Conservation (phyloP, 2,113 vertebrate species). For the Petroica traversi region DNA sequence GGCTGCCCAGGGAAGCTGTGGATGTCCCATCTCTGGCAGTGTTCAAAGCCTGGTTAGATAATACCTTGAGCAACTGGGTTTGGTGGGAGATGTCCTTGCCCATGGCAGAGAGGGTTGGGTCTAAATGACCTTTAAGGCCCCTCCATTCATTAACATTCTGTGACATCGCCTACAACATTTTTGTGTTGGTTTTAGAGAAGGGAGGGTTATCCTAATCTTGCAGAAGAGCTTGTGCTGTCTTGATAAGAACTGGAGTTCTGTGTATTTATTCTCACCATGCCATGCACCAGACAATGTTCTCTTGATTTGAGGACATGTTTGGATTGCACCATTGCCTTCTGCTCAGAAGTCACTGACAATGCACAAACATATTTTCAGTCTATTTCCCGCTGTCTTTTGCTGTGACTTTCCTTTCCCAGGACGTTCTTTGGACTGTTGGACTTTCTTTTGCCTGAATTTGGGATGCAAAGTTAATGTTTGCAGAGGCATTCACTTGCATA, state of each 20-base stretch:
- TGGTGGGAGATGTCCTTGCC: background rate
- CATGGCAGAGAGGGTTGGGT: accelerated
- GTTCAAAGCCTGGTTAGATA: background rate
- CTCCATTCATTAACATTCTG: background rate
- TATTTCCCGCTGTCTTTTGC: accelerated
- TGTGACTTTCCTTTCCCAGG: background rate
- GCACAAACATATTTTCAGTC: background rate
- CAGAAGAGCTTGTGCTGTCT: background rate
- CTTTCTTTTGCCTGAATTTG: background rate
- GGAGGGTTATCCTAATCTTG: background rate
- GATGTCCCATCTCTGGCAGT: background rate
- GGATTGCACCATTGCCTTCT: background rate
- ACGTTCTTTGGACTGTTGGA: background rate
- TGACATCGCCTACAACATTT: background rate
- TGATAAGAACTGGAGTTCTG: background rate
- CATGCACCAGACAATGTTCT: background rate
- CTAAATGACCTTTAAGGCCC: background rate
- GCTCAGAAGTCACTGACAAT: background rate
- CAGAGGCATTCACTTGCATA: too few species aligned
- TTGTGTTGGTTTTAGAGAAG: background rate
- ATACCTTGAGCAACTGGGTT: background rate
- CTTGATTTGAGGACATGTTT: background rate
- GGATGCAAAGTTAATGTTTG: background rate
- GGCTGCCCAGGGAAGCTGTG: background rate
- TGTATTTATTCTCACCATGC: accelerated